Evolutionary conservation across 2,797 vertebrate species (phyloP).

Genomic region (Trachops cirrhosus): DNA sequence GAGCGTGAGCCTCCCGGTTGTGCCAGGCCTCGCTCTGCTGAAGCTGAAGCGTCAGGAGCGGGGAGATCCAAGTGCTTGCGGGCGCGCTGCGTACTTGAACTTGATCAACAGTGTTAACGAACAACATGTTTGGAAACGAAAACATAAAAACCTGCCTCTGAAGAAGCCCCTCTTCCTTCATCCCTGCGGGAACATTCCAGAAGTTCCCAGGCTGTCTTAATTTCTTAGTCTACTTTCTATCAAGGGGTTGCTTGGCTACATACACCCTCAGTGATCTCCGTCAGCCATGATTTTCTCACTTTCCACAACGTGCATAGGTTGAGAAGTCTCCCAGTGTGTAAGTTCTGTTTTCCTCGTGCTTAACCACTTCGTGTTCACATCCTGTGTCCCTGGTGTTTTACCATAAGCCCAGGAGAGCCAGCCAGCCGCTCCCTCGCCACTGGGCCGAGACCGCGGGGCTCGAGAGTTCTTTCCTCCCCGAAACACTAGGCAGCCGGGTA

Average conservation of each 20-base stretch:
- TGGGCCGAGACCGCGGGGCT: neutral
- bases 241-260: neutral
- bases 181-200: neutral
- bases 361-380: too few relatives aligned
- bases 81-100: neutral
- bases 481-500: too few relatives aligned
- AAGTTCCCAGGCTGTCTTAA: too few relatives aligned
- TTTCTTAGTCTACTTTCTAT: neutral
- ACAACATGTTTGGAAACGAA: neutral
- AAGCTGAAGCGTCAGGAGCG: neutral
- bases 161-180: neutral
- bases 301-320: neutral
- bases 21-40: neutral
- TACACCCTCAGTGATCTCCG: neutral
- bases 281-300: neutral
- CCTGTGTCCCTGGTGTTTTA: neutral
- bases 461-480: neutral
- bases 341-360: neutral
- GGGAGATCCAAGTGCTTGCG: neutral
- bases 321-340: neutral
- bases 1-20: neutral
- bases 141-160: neutral
- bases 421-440: accelerated
- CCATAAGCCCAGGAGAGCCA: too few relatives aligned
- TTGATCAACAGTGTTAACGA: neutral